phyloP scores from a whole-genome alignment of 2,113 vertebrate genomes.

The Galeopterus variegatus region DNA sequence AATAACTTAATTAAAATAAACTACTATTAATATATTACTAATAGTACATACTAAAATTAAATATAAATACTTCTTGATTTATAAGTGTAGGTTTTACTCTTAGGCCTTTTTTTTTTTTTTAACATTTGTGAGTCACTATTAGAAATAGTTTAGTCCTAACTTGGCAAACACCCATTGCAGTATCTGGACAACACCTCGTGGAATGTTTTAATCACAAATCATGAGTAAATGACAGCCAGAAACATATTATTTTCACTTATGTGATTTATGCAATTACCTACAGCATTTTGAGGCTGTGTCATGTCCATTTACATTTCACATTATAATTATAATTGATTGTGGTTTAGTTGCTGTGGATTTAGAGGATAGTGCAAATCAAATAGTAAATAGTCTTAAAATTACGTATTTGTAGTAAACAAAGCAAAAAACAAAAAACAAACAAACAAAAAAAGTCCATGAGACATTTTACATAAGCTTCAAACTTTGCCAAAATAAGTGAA shows the following conservation, averaged over 20 bases:
- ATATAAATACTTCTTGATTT: background rate
- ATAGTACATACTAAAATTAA: background rate
- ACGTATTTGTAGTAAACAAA: background rate
- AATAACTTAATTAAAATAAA: background rate
- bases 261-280: background rate
- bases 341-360: background rate
- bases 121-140: background rate
- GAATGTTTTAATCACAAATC: background rate
- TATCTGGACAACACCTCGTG: background rate
- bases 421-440: background rate
- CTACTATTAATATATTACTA: background rate
- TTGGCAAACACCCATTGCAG: background rate
- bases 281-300: background rate
- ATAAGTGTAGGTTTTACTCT: background rate
- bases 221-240: background rate
- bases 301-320: background rate
- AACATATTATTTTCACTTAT: background rate
- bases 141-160: background rate
- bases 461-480: background rate
- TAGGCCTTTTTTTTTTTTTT: constrained; percentile 9
- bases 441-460: background rate
- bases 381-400: constrained; percentile 46
- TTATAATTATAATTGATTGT: constrained; percentile 2
- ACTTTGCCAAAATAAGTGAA: background rate
- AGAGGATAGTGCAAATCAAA: constrained; percentile 13